Conservation (phyloP, 2,113 vertebrate genomes). For the Orycteropus afer region DNA sequence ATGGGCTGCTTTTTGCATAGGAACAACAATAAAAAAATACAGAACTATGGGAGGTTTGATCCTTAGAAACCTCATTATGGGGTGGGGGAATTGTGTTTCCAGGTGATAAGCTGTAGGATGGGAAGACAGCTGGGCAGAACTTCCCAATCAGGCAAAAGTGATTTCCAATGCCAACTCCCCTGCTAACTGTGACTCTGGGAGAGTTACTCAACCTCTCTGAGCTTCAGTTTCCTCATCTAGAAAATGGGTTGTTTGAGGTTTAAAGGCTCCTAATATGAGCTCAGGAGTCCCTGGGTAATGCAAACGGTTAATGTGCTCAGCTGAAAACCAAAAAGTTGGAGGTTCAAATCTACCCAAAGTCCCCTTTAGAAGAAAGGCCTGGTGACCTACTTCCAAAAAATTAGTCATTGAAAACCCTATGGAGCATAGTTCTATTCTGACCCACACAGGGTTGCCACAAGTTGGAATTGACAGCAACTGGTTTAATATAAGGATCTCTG, state of each 20-base stretch:
- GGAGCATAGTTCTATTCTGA: not conserved
- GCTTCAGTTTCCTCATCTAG: not conserved
- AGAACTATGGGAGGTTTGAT: not conserved
- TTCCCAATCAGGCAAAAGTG: not conserved
- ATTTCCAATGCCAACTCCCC: not conserved
- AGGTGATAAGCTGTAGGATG: not conserved
- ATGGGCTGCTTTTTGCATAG: constrained; percentile 12
- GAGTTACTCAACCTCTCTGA: constrained; percentile 3
- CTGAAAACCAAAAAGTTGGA: not conserved
- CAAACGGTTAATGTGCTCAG: not conserved
- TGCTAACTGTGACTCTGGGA: not conserved
- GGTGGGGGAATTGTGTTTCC: not conserved
- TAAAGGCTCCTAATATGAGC: not conserved
- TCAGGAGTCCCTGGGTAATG: not conserved
- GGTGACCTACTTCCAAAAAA: not conserved
- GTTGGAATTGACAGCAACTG: too few relatives aligned
- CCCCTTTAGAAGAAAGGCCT: not conserved
- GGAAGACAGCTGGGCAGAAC: not conserved
- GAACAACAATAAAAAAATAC: not conserved
- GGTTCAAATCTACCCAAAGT: not conserved
- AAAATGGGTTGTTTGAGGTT: constrained; percentile 24
- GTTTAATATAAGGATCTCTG: too few relatives aligned
- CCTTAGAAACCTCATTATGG: not conserved
- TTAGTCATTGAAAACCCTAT: not conserved
- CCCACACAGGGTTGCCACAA: not conserved